Evolutionary conservation across 2,888 invertebrate species (phyloP).

Genomic region (Acleris holmiana): DNA sequence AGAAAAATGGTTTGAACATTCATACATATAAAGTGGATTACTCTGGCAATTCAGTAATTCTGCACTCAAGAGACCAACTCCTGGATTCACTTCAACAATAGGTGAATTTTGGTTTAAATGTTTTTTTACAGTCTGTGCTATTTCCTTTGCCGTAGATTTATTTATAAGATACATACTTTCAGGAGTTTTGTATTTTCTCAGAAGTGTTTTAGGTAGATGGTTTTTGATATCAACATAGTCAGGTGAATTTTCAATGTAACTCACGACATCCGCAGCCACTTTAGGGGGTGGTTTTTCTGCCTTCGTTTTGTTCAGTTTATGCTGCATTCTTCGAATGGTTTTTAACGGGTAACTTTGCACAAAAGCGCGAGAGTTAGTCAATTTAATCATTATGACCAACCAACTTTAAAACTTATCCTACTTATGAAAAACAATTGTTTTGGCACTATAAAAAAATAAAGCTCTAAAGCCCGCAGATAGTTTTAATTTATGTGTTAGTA

Average conservation of each 20-base stretch:
- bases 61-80: slow-evolving; percentile 86
- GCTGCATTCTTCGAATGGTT: slow-evolving; percentile 53
- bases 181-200: slow-evolving; percentile 68
- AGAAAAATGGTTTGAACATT: slow-evolving; percentile 80
- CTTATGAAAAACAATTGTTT: background rate
- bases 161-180: slow-evolving; percentile 76
- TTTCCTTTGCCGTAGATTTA: slow-evolving; percentile 63
- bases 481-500: too few relatives aligned
- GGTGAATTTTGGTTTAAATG: slow-evolving; percentile 60
- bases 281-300: slow-evolving; percentile 56
- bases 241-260: slow-evolving; percentile 60
- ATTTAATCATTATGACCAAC: slow-evolving; percentile 13
- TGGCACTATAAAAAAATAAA: background rate
- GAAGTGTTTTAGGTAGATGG: slow-evolving; percentile 63
- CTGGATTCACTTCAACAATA: slow-evolving; percentile 88
- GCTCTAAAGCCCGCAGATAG: too few relatives aligned
- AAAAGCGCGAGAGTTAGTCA: slow-evolving; percentile 9
- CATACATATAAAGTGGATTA: slow-evolving; percentile 84
- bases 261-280: slow-evolving; percentile 63
- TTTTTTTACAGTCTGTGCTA: slow-evolving; percentile 61
- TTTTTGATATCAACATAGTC: slow-evolving; percentile 61
- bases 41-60: slow-evolving; percentile 82
- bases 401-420: slow-evolving; percentile 5
- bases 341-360: slow-evolving; percentile 35
- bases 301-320: slow-evolving; percentile 55